phyloP scores from a whole-genome alignment of 2,888 invertebrate species.

The Brachypterus glaber region DNA sequence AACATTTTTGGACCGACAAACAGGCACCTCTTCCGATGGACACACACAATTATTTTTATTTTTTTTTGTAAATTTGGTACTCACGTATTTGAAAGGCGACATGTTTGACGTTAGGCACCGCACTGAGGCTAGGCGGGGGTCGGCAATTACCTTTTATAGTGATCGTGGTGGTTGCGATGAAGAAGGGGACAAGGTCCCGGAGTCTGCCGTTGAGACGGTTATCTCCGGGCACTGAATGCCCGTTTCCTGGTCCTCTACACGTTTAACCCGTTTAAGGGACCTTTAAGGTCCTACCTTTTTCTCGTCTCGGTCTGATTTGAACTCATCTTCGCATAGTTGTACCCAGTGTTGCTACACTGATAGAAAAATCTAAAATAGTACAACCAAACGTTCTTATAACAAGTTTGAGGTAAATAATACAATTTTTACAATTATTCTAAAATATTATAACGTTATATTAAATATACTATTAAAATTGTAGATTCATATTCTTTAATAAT shows the following conservation, averaged over 20 bases:
- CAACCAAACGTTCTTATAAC: too few species aligned
- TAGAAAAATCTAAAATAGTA: too few species aligned
- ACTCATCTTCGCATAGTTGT: too few species aligned
- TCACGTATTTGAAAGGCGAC: constrained; percentile 37
- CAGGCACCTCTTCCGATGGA: constrained; percentile 11
- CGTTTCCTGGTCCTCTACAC: constrained; percentile 30
- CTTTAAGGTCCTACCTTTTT: constrained; percentile 25
- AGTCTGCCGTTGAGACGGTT: constrained; percentile 32
- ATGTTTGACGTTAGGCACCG: constrained; percentile 35
- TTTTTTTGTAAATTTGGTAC: constrained; percentile 28
- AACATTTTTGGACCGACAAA: constrained; percentile 5
- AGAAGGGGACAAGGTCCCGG: constrained; percentile 41
- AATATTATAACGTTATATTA: too few species aligned
- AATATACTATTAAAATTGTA: too few species aligned
- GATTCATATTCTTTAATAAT: too few species aligned
- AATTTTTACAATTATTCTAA: too few species aligned
- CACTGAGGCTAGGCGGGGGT: constrained; percentile 40
- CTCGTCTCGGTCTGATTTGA: too few species aligned
- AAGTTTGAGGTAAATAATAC: too few species aligned
- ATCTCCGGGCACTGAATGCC: constrained; percentile 15
- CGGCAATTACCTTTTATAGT: constrained; percentile 37
- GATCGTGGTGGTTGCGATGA: constrained; percentile 26
- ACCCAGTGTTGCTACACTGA: too few species aligned
- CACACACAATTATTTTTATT: too few species aligned
- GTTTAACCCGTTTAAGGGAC: constrained; percentile 19